A percentile compares a stretch with the other conserved stretches of the same genome.
phyloP scores from a whole-genome alignment of 2,113 vertebrate genomes.

The Oenanthe melanoleuca region DNA sequence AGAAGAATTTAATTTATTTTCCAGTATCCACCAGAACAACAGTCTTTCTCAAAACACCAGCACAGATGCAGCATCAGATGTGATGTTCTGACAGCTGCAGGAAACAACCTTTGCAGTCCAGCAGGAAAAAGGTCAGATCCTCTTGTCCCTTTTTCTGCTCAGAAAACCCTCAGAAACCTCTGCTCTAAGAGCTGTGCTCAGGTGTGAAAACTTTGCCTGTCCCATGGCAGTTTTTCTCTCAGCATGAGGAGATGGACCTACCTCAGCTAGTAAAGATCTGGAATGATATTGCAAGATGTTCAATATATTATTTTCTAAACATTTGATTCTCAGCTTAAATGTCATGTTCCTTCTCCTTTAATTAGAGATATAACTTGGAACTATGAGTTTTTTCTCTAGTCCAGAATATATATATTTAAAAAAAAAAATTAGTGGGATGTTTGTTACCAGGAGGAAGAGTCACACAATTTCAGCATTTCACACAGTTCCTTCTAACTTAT shows the following conservation, averaged over 20 bases:
- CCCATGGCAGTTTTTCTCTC: not conserved
- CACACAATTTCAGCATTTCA: not conserved
- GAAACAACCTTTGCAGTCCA: constrained; percentile 50
- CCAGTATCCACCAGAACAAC: not conserved
- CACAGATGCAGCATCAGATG: constrained; percentile 1
- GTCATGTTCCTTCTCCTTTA: not conserved
- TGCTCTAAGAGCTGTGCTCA: not conserved
- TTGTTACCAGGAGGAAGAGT: not conserved
- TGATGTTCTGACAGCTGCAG: not conserved
- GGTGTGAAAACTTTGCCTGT: not conserved
- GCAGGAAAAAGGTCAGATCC: constrained; percentile 59
- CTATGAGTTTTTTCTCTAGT: not conserved
- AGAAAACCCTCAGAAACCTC: constrained; percentile 4
- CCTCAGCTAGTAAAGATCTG: not conserved
- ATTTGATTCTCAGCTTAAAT: not conserved
- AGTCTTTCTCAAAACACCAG: constrained; percentile 15
- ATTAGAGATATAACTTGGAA: not conserved
- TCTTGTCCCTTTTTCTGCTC: constrained; percentile 18
- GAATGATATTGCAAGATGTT: not conserved
- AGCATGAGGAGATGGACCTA: not conserved
- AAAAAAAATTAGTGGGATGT: not conserved
- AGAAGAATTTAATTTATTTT: constrained; percentile 44
- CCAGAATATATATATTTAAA: not conserved
- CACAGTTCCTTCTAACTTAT: not conserved
- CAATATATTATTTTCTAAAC: not conserved